A percentile compares a stretch with the other conserved stretches of the same genome.
phyloP scores from a whole-genome alignment of 2,797 vertebrate species.

The Sebastes hubbsi region DNA sequence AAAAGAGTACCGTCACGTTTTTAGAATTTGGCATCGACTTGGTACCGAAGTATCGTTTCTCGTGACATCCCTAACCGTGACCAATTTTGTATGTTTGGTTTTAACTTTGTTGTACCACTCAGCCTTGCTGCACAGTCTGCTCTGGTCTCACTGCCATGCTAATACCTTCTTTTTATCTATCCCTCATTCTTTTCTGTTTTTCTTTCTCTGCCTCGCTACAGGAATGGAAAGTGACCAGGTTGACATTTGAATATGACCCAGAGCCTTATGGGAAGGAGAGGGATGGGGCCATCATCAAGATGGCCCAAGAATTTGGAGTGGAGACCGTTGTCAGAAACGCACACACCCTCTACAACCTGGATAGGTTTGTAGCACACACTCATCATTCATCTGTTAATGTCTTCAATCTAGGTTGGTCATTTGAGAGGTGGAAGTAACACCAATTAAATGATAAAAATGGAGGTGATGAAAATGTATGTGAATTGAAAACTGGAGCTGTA shows the following conservation, averaged over 20 bases:
- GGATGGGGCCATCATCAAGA: constrained; percentile 93
- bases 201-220: constrained; percentile 56
- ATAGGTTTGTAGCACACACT: constrained; percentile 81
- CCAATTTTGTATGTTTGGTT: too few species aligned
- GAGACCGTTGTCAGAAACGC: constrained; percentile 92
- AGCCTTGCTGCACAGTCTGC: neutral
- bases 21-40: too few species aligned
- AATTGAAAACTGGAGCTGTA: too few species aligned
- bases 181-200: neutral
- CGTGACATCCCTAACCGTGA: too few species aligned
- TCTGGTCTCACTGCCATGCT: neutral
- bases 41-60: too few species aligned
- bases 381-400: neutral
- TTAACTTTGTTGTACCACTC: neutral
- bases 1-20: too few species aligned
- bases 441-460: too few species aligned
- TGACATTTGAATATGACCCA: constrained; percentile 95
- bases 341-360: constrained; percentile 94
- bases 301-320: constrained; percentile 94
- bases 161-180: neutral
- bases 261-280: constrained; percentile 96
- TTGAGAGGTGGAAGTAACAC: too few species aligned
- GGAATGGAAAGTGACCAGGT: constrained; percentile 94
- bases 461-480: too few species aligned
- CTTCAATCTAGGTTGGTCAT: neutral